Conservation (phyloP, 2,797 vertebrate genomes). For the Tenualosa ilisha region DNA sequence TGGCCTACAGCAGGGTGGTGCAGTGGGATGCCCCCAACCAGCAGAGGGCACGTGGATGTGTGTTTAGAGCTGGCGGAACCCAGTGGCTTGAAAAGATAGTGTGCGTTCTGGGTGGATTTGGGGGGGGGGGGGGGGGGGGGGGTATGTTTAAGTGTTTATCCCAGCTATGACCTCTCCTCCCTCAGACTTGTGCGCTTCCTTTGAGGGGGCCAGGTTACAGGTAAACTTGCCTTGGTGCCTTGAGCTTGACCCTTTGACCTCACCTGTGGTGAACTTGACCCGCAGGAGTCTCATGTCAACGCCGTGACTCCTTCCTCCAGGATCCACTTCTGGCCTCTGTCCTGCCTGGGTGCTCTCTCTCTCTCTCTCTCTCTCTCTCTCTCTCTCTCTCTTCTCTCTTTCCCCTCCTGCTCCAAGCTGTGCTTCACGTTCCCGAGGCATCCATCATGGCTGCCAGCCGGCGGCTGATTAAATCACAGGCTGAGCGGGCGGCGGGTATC, state of each 20-base stretch:
- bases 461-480: conserved; percentile 22
- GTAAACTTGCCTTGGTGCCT: neutral
- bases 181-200: conserved; percentile 4
- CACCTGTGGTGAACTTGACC: neutral
- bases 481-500: neutral
- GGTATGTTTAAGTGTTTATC: neutral
- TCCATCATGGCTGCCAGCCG: conserved; percentile 13
- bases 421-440: neutral
- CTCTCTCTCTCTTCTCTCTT: neutral
- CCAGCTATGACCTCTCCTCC: conserved; percentile 7
- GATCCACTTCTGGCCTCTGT: neutral
- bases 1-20: neutral
- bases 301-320: neutral
- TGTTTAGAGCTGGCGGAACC: no score
- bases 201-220: neutral
- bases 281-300: neutral
- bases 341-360: neutral
- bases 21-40: neutral
- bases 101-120: neutral
- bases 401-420: neutral
- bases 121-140: neutral
- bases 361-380: neutral
- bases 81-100: neutral
- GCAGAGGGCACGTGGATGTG: neutral
- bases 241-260: conserved; percentile 10